Base-by-base conservation (phyloP, 2,888 invertebrate genomes). In the Orthosia gracilis region DNA sequence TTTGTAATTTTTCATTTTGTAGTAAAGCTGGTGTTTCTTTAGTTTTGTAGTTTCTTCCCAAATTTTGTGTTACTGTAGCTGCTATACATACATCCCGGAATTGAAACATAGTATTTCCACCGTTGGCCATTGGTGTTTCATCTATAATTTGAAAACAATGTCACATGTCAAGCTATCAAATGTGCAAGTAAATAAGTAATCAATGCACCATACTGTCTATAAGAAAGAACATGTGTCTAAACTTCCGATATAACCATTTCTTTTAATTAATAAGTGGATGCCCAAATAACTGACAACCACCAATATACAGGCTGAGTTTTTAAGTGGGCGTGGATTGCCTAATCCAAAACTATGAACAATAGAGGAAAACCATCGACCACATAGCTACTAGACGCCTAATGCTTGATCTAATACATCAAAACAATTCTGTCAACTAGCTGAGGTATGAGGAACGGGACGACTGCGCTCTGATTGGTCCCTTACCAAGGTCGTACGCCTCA, bases 1-100 rank as follows among this genome's bases (percentile, higher is more conserved):
- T 54, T 50, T 79, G 47, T 57, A 49, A 26, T 26, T 54, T 47
- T 63, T 26, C 17, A 7, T 75, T 54, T 64, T 26, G 54, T 82
- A 52, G 57, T 58, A 18, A n/a, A 52, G 23, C 7, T 76, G 47
- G 45, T 76, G 18, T 52, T 66, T 57, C 9, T 47, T 57, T 62
- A 0, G 57, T 62, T 75, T 23, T 26, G 12, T 76, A 49, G 31
- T 50, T 50, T 69, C n/a, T n/a, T 74, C 31, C 13, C 49, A 31
- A n/a, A 55, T 47, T 12, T 62, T 61, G n/a, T 73, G 7, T 66
- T 75, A 52, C 4, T 64, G 64, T 49, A 64, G 61, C 62, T 80
- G 75, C 66, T 80, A 66, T 66, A 73, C 55, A 69, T 65, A 58
- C n/a, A 50, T 65, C 18, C 13, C 26, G 26, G 4, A 40, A 21